Base-by-base conservation (phyloP, 1,140 invertebrate genomes). In the Cherax destructor region DNA sequence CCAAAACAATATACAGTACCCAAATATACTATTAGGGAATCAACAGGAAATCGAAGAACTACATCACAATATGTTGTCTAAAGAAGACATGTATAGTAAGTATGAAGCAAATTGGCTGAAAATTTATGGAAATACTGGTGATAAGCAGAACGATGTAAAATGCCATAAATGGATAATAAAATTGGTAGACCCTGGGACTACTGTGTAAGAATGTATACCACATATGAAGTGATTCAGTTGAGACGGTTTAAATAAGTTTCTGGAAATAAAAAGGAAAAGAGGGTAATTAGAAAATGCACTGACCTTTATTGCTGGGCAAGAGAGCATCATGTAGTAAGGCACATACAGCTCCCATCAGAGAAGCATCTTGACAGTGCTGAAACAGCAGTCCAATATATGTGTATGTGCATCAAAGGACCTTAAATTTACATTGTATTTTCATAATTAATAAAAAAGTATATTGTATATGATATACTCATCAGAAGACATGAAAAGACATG, bases 261-360 rank as follows among this genome's bases (percentile, higher is more conserved):
- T 79, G 41, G 18, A 52, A 21, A 49, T 11, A 49, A 6, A 52
- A 50, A 49, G 10, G 7, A n/a, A 21, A 4, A 0, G 18, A 5
- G 49, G 18, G 41, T 9, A 56, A 72, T 13, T 76, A 21, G n/a
- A 50, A 24, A 30, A n/a, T 18, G 18, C 21, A 18, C 86, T 81
- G 24, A 88, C 86, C 86, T 88, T 88, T 88, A 56, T 88, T 50
- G 41, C 79, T 88, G 47, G 86, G 86, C 9, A 61, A 88, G 65
- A 88, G 61, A 11, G 69, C 61, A 52, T 88, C 86, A 72, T 88
- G 86, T 41, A 88, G 79, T 21, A 88, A 76, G 13, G 79, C 47
- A 56, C 86, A 88, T 21, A 83, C 79, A 4, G 61, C 59, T 30
- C 41, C 79, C 78, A 88, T 77, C 41, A 88, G 78, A 1, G 65